Percentiles rank a stretch among this genome's conserved stretches.
Conservation (phyloP, 2,113 vertebrate species). For the Apteryx mantelli region DNA sequence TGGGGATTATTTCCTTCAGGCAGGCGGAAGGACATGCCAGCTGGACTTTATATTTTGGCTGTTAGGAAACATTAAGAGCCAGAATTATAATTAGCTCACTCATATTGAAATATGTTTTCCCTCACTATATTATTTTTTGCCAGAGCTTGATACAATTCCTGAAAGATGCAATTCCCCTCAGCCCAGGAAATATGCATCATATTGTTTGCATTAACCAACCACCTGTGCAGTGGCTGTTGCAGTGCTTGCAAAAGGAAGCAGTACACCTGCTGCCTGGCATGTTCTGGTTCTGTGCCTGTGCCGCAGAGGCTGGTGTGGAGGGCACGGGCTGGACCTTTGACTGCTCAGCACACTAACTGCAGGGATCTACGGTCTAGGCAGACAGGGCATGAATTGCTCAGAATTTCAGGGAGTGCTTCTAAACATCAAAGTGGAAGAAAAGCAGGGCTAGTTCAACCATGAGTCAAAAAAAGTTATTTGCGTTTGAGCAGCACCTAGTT, state of each 20-base stretch:
- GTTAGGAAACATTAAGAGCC: conserved; percentile 50
- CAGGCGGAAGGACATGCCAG: conserved; percentile 61
- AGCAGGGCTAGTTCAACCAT: neutral
- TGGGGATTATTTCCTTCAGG: conserved; percentile 63
- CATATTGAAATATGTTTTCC: conserved; percentile 58
- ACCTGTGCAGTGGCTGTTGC: neutral
- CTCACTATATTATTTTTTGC: conserved; percentile 47
- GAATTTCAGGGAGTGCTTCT: neutral
- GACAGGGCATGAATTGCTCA: neutral
- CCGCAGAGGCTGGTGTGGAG: neutral
- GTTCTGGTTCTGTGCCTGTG: fast-evolving
- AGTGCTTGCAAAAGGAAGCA: neutral
- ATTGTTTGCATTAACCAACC: neutral
- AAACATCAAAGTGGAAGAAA: neutral
- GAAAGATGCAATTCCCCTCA: conserved; percentile 26
- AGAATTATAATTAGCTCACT: conserved; percentile 72
- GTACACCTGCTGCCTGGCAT: neutral
- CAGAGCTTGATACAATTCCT: conserved; percentile 41
- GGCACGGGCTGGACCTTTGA: fast-evolving
- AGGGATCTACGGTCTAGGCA: neutral
- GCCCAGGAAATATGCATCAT: neutral
- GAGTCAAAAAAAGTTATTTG: neutral
- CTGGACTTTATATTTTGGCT: conserved; percentile 63
- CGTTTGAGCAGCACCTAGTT: neutral
- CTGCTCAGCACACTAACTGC: neutral